phyloP scores from a whole-genome alignment of 1,140 invertebrate species.

The Probaryconus sp. region DNA sequence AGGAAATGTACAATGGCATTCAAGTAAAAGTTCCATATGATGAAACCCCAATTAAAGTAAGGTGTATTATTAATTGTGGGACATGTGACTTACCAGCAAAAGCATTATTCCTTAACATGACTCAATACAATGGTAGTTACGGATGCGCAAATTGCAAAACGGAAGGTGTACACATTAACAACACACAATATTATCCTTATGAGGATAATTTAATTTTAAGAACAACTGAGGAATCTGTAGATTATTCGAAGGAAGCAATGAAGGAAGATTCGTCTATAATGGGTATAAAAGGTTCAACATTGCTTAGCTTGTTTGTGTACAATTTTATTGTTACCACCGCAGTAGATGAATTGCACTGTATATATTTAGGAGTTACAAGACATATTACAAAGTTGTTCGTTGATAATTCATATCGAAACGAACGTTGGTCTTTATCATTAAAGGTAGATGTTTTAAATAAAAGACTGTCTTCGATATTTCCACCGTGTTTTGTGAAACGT shows the following conservation, averaged over 20 bases:
- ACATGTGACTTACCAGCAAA: constrained; percentile 27
- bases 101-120: constrained; percentile 9
- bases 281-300: constrained; percentile 1
- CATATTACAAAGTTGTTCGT: constrained; percentile 10
- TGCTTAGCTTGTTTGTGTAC: background rate
- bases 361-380: constrained; percentile 28
- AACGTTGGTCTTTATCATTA: constrained; percentile 7
- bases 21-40: too few species aligned
- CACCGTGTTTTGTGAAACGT: constrained; percentile 30
- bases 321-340: constrained; percentile 24
- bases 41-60: background rate
- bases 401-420: background rate
- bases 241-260: background rate
- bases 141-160: constrained; percentile 25
- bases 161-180: too few species aligned
- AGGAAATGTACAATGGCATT: too few species aligned
- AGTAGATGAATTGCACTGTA: constrained; percentile 49
- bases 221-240: constrained; percentile 1
- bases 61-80: background rate
- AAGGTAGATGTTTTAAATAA: constrained; percentile 7
- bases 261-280: background rate
- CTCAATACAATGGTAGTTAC: constrained; percentile 8
- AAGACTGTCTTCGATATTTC: constrained; percentile 5
- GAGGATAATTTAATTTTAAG: constrained; percentile 1
- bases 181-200: background rate